Conservation (phyloP, 2,888 invertebrate species). For the Halictus ligatus region DNA sequence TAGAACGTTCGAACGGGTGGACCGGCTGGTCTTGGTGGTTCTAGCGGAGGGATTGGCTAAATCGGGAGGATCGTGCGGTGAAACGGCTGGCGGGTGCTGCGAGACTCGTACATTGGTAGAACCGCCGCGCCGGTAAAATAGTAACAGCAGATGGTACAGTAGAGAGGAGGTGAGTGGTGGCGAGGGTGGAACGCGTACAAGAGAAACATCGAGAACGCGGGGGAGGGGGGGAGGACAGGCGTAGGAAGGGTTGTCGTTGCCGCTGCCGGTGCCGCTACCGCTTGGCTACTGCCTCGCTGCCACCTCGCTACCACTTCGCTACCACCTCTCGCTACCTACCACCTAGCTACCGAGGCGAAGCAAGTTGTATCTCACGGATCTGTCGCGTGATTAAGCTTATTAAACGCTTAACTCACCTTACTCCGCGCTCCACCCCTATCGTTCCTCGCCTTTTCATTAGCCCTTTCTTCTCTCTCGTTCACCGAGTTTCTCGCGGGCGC, state of each 20-base stretch:
- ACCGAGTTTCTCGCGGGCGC: slow-evolving; percentile 46
- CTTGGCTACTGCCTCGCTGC: slow-evolving; percentile 70
- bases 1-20: slow-evolving; percentile 68
- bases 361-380: slow-evolving; percentile 84
- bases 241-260: slow-evolving; percentile 64
- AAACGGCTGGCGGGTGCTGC: slow-evolving; percentile 61
- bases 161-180: slow-evolving; percentile 62
- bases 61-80: slow-evolving; percentile 57
- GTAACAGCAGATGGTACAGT: slow-evolving; percentile 84
- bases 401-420: slow-evolving; percentile 84
- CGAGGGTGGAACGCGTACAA: slow-evolving; percentile 53
- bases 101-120: slow-evolving; percentile 76
- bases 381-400: slow-evolving; percentile 85
- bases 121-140: slow-evolving; percentile 82
- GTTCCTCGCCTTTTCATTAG: slow-evolving; percentile 58
- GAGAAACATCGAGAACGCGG: slow-evolving; percentile 36
- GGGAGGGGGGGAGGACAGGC: background rate
- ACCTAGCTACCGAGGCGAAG: slow-evolving; percentile 79
- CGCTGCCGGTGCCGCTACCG: slow-evolving; percentile 49
- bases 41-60: slow-evolving; percentile 18
- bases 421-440: slow-evolving; percentile 58
- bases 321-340: slow-evolving; percentile 45
- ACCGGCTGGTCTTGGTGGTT: slow-evolving; percentile 28
- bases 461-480: slow-evolving; percentile 53
- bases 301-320: slow-evolving; percentile 25